phyloP scores from a whole-genome alignment of 53 echinoderm and acorn worm genomes.

The Apostichopus leukothele region DNA sequence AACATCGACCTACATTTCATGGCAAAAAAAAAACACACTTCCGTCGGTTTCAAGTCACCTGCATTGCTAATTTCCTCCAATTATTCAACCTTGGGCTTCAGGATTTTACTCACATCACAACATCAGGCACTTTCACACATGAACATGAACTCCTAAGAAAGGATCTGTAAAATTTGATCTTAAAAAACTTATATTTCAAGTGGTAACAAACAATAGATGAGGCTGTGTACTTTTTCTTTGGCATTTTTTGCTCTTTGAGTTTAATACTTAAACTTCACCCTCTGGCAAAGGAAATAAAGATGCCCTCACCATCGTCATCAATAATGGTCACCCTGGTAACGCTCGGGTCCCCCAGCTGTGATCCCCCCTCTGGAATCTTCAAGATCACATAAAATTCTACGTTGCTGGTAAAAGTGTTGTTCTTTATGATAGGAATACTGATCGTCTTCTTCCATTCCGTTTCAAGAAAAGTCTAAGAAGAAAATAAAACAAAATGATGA shows the following conservation, averaged over 20 bases:
- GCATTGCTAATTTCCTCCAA: too few species aligned
- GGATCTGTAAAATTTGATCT: too few species aligned
- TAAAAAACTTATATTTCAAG: too few species aligned
- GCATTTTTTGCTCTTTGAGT: background rate
- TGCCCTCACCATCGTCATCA: constrained; percentile 92
- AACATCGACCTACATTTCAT: too few species aligned
- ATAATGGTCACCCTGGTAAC: constrained; percentile 91
- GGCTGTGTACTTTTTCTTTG: background rate
- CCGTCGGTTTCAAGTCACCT: too few species aligned
- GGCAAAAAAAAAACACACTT: too few species aligned
- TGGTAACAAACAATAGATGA: too few species aligned
- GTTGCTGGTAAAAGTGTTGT: constrained; percentile 87
- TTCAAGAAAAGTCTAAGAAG: constrained; percentile 74
- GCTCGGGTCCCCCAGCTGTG: constrained; percentile 85
- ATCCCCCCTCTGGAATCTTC: constrained; percentile 81
- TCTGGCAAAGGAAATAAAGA: background rate
- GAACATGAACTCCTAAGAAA: too few species aligned
- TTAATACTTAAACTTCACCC: background rate
- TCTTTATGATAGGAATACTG: constrained; percentile 90
- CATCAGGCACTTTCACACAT: too few species aligned
- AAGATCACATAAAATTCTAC: constrained; percentile 98
- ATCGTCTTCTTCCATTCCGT: constrained; percentile 86
- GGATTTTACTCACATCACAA: too few species aligned
- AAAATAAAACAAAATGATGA: background rate
- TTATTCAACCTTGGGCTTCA: too few species aligned